Base-by-base conservation (phyloP, 2,888 invertebrate species). In the Notodonta ziczac region DNA sequence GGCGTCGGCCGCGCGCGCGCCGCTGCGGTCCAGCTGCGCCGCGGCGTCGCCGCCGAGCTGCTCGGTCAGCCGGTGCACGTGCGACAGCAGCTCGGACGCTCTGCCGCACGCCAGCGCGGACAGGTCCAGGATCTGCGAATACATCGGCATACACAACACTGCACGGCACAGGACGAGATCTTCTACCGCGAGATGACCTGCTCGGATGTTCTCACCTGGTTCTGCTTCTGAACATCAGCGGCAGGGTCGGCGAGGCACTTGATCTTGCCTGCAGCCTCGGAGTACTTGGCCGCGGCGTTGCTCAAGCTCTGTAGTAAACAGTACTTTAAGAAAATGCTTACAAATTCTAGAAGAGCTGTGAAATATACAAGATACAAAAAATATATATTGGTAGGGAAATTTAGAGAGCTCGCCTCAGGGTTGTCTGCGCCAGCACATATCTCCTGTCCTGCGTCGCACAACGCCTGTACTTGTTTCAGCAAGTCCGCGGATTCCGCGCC, bases 101-200 rank as follows among this genome's bases (percentile, higher is more conserved):
- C 77, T 74, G 2, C 77, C 77, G 12, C 85, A 82, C 0, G 82
- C 81, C 0, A 62, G 71, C 10, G 78, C 78, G 2, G 88, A 72
- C 7, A 84, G 61, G 1, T 81, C 79, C 50, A 80, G 7, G 12
- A 80, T 74, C 80, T 80, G 46, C 12, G 12, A 51, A 9, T 4
- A 51, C 12, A 24, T 14, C 4, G 16, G 5, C 32, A 51, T 3
- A 16, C 24, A 51, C 46, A 13, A 46, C 5, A n/a, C 13, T 46
- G n/a, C 13, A n/a, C 13, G 4, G 13, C n/a, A 46, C 46, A 7
- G 4, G 10, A 13, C 4, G 2, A n/a, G n/a, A 13, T n/a, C n/a
- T n/a, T n/a, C n/a, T n/a, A n/a, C n/a, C n/a, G 2, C 10, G 2
- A 5, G 10, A 42, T 42, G 10, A 9, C n/a, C 46, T 46, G 46